These are phyloP conservation scores for Sphaerophoria taeniata DNA, from an alignment of 2,888 invertebrate genomes.

Conservation along the genomic window DNA sequence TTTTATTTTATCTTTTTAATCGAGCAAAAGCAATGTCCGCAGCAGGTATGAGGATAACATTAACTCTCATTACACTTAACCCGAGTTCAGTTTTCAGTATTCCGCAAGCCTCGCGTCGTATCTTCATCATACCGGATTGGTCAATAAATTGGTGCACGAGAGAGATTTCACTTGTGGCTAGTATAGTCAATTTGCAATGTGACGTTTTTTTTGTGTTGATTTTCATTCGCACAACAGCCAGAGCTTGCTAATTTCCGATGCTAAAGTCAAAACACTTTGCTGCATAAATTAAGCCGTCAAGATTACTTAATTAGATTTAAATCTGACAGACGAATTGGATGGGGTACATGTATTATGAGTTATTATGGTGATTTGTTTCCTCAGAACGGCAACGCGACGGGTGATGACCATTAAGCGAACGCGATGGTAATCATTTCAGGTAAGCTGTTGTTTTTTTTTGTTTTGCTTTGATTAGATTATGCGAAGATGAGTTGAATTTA, in stretches of 20 bases:
- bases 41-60: constrained; percentile 1
- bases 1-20: constrained; percentile 46
- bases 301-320: constrained; percentile 62
- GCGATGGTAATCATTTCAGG: constrained; percentile 17
- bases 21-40: constrained; percentile 12
- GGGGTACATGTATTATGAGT: neutral
- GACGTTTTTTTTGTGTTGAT: constrained; percentile 9
- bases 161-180: constrained; percentile 58
- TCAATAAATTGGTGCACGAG: constrained; percentile 56
- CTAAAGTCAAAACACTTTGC: neutral
- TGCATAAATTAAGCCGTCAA: constrained; percentile 27
- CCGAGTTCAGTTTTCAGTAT: neutral
- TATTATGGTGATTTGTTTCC: constrained; percentile 39
- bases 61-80: constrained; percentile 35
- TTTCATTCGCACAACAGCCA: neutral
- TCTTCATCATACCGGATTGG: constrained; percentile 38
- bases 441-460: constrained; percentile 9
- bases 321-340: constrained; percentile 17
- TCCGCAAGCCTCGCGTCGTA: constrained; percentile 11
- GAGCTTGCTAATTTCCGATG: constrained; percentile 32
- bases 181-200: too few relatives aligned
- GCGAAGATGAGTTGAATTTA: constrained; percentile 7
- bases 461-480: constrained; percentile 1
- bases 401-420: too few relatives aligned
- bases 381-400: constrained; percentile 27